A percentile compares a stretch with the other conserved stretches of the same genome.
phyloP scores from a whole-genome alignment of 2,113 vertebrate genomes.

The Hiodon tergisus region DNA sequence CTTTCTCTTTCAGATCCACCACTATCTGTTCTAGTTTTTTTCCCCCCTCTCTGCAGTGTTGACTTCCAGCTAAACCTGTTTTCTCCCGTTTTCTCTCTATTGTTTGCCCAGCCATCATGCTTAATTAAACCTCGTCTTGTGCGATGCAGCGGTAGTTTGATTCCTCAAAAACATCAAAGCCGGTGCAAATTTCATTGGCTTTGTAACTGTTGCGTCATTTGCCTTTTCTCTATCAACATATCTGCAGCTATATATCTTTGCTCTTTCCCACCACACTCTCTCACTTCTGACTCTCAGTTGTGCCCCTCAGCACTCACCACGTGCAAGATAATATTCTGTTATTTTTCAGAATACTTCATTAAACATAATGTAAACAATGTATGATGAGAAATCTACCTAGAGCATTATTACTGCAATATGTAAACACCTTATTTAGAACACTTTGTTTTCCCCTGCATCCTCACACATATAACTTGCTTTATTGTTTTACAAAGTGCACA shows the following conservation, averaged over 20 bases:
- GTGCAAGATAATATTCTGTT: too few species aligned
- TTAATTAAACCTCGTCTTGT: slow-evolving; percentile 45
- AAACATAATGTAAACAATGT: too few species aligned
- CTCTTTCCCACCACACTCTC: background rate
- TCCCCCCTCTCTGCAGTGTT: slow-evolving; percentile 13
- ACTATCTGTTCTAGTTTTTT: slow-evolving; percentile 14
- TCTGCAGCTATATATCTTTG: slow-evolving; percentile 34
- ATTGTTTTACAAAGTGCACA: too few species aligned
- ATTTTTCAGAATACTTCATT: too few species aligned
- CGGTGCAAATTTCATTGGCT: slow-evolving; percentile 60
- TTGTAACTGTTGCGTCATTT: slow-evolving; percentile 67
- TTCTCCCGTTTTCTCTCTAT: slow-evolving; percentile 20
- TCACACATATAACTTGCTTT: too few species aligned
- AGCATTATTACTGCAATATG: too few species aligned
- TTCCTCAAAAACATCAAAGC: slow-evolving; percentile 54
- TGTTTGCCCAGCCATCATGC: slow-evolving; percentile 39
- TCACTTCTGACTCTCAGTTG: slow-evolving; percentile 7
- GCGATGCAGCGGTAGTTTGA: slow-evolving; percentile 30
- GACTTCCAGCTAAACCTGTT: slow-evolving; percentile 3
- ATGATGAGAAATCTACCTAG: too few species aligned
- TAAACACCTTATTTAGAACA: too few species aligned
- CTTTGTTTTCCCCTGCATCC: too few species aligned
- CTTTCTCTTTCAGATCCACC: slow-evolving; percentile 15
- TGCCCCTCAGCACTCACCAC: background rate
- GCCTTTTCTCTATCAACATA: slow-evolving; percentile 48